Evolutionary conservation across 2,113 vertebrate genomes (phyloP).

Genomic region (Oryzias melastigma): DNA sequence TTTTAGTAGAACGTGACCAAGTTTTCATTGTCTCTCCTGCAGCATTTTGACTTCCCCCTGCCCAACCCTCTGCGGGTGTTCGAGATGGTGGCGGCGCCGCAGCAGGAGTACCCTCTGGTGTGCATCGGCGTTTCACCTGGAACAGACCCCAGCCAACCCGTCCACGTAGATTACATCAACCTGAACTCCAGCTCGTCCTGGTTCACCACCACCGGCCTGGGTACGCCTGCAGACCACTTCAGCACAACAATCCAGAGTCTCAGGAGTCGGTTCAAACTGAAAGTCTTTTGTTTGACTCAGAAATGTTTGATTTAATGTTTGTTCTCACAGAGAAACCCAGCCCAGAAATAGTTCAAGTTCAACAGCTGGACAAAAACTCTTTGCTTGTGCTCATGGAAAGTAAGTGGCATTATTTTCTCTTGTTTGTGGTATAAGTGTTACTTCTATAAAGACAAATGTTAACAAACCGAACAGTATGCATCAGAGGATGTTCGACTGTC

Average conservation of each 20-base stretch:
- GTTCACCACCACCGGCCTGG: slow-evolving; percentile 78
- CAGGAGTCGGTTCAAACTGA: not conserved
- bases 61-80: slow-evolving; percentile 83
- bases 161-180: slow-evolving; percentile 84
- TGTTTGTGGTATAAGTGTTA: not conserved
- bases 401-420: slow-evolving; percentile 65
- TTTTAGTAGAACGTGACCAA: not conserved
- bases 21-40: not conserved
- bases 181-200: slow-evolving; percentile 89
- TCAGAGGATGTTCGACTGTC: too few species aligned
- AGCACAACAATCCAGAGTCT: not conserved
- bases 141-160: slow-evolving; percentile 43
- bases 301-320: slow-evolving; percentile 25
- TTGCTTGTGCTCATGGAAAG: slow-evolving; percentile 84
- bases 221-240: slow-evolving; percentile 57
- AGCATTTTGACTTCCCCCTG: slow-evolving; percentile 89
- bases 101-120: slow-evolving; percentile 85
- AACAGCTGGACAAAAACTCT: slow-evolving; percentile 78
- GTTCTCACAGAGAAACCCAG: slow-evolving; percentile 70
- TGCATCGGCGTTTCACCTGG: slow-evolving; percentile 80
- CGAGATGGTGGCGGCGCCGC: slow-evolving; percentile 79
- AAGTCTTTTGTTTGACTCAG: not conserved
- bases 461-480: too few species aligned
- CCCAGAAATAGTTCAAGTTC: slow-evolving; percentile 80
- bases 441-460: too few species aligned